phyloP scores from a whole-genome alignment of 2,888 invertebrate genomes.

The Coelopa pilipes region DNA sequence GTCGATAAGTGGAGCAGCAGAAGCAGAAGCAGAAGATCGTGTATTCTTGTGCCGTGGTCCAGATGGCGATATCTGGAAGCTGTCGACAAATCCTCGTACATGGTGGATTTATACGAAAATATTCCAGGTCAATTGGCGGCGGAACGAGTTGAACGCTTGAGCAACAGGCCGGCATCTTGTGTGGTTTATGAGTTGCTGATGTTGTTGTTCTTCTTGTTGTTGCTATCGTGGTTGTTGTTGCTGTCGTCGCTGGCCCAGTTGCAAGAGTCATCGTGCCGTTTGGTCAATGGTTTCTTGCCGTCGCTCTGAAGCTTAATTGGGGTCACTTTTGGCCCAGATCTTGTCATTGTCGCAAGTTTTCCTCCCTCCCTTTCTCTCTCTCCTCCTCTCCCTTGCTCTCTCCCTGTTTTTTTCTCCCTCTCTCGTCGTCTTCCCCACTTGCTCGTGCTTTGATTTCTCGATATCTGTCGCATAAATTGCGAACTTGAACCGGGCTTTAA shows the following conservation, averaged over 20 bases:
- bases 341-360: not conserved
- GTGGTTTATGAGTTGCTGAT: constrained; percentile 24
- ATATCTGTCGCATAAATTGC: not conserved
- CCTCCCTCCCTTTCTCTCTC: too few species aligned
- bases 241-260: not conserved
- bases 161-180: constrained; percentile 2
- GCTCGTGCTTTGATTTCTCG: too few species aligned
- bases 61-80: not conserved
- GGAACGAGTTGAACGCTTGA: not conserved
- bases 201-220: not conserved
- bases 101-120: not conserved
- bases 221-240: too few species aligned
- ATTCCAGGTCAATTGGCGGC: not conserved
- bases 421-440: too few species aligned
- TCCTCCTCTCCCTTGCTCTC: too few species aligned
- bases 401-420: too few species aligned
- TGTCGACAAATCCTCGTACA: not conserved
- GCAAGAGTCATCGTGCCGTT: not conserved
- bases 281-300: too few species aligned
- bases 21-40: not conserved
- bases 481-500: constrained; percentile 21
- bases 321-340: not conserved
- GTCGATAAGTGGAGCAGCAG: too few species aligned
- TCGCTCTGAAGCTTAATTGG: not conserved
- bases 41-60: not conserved